Evolutionary conservation across 2,888 invertebrate genomes (phyloP).

Genomic region (Thecocarcelia acutangulata): DNA sequence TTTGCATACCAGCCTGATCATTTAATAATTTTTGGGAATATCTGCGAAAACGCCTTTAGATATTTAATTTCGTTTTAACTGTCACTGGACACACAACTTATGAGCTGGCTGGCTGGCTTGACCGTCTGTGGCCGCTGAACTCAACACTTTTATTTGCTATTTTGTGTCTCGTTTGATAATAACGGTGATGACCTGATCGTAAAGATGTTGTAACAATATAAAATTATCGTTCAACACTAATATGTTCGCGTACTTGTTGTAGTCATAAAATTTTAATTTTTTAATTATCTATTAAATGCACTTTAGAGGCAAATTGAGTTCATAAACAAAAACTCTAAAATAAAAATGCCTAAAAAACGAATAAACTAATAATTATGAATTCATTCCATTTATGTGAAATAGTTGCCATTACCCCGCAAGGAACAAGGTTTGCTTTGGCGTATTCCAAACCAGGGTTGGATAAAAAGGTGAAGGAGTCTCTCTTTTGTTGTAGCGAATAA

Average conservation of each 20-base stretch:
- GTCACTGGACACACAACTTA: conserved; percentile 53
- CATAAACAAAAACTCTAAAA: too few species aligned
- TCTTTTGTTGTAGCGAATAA: too few species aligned
- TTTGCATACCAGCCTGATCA: conserved; percentile 49
- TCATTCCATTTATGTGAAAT: too few species aligned
- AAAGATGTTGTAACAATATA: conserved; percentile 26
- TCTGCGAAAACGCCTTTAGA: conserved; percentile 70
- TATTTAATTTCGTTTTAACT: conserved; percentile 59
- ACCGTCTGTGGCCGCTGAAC: background rate
- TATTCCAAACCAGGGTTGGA: too few species aligned
- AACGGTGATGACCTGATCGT: background rate
- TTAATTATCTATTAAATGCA: conserved; percentile 43
- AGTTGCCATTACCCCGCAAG: too few species aligned
- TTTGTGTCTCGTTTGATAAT: background rate
- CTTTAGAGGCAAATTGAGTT: too few species aligned
- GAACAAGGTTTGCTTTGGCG: too few species aligned
- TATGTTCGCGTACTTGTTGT: conserved; percentile 59
- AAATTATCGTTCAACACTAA: conserved; percentile 31
- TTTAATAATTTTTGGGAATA: conserved; percentile 61
- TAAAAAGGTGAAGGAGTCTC: too few species aligned
- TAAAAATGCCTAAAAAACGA: too few species aligned
- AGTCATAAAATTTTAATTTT: conserved; percentile 44
- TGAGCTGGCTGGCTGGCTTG: background rate
- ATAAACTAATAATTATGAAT: too few species aligned
- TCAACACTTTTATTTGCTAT: background rate